These are phyloP conservation scores for Drosophila bocqueti DNA, from an alignment of 1,140 invertebrate species.

Conservation along the genomic window DNA sequence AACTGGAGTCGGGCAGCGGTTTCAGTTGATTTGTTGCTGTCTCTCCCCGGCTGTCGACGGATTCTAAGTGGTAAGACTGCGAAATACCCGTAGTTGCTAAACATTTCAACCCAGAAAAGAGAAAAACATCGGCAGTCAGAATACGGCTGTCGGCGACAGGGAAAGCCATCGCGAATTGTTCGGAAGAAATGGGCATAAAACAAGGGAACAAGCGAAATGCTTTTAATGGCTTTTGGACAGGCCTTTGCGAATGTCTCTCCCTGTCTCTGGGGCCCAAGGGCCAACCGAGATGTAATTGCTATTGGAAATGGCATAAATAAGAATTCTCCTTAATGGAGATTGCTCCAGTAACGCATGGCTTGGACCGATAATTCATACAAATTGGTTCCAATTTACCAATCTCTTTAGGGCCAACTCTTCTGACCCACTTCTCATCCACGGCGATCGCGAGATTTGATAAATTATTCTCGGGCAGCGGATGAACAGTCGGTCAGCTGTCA, in stretches of 20 bases:
- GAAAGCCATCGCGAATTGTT: slow-evolving; percentile 44
- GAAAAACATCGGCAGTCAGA: slow-evolving; percentile 22
- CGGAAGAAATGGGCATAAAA: slow-evolving; percentile 26
- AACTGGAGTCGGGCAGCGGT: slow-evolving; percentile 10
- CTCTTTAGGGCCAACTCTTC: slow-evolving; percentile 14
- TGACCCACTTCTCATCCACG: slow-evolving; percentile 42
- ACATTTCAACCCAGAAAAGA: slow-evolving; percentile 71
- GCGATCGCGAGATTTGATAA: slow-evolving; percentile 47
- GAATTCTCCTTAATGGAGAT: slow-evolving; percentile 32
- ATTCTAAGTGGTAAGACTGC: slow-evolving; percentile 57
- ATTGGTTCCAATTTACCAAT: slow-evolving; percentile 26
- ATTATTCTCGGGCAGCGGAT: slow-evolving; percentile 17
- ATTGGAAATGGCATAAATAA: slow-evolving; percentile 37
- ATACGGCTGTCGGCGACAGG: slow-evolving; percentile 21
- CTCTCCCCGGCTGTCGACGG: slow-evolving; percentile 46
- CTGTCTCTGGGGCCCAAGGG: slow-evolving; percentile 4
- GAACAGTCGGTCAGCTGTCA: slow-evolving; percentile 53
- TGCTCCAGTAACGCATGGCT: slow-evolving; percentile 14
- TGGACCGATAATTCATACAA: slow-evolving; percentile 21
- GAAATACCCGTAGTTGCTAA: slow-evolving; percentile 59
- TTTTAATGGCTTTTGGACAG: slow-evolving; percentile 43
- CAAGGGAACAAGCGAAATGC: slow-evolving; percentile 25
- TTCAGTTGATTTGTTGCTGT: slow-evolving; percentile 49
- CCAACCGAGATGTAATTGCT: slow-evolving; percentile 29
- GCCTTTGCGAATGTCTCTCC: slow-evolving; percentile 18